These are phyloP conservation scores for Cynopterus brachyotis DNA, from an alignment of 2,113 vertebrate genomes.

Conservation along the genomic window DNA sequence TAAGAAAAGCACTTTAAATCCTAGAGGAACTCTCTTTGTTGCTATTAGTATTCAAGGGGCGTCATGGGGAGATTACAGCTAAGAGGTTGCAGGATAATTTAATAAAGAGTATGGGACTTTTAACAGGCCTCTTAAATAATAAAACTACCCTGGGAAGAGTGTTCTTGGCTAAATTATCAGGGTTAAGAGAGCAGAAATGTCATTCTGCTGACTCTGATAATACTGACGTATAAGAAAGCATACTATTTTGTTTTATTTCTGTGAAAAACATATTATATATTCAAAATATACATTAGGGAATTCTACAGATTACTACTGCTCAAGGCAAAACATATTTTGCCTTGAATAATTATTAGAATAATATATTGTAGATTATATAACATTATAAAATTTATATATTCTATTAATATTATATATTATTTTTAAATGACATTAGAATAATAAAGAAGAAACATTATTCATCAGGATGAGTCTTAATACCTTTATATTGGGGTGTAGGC, in stretches of 20 bases:
- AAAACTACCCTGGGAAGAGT: not conserved
- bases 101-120: not conserved
- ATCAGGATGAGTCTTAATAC: constrained; percentile 69
- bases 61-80: not conserved
- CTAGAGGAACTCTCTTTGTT: not conserved
- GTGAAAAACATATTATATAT: not conserved
- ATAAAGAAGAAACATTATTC: not conserved
- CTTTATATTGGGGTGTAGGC: constrained; percentile 95
- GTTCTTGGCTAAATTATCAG: not conserved
- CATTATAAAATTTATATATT: too few species aligned
- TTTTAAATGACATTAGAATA: not conserved
- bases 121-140: not conserved
- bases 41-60: not conserved
- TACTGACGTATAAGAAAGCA: not conserved
- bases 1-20: not conserved
- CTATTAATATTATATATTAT: too few species aligned
- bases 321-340: not conserved
- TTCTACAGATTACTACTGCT: not conserved
- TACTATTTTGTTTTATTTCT: not conserved
- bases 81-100: not conserved
- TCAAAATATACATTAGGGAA: not conserved
- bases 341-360: not conserved
- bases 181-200: not conserved
- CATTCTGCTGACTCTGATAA: not conserved
- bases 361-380: too few species aligned